Evolutionary conservation across 2,113 vertebrate genomes (phyloP).

Genomic region (Actinemys pallida): DNA sequence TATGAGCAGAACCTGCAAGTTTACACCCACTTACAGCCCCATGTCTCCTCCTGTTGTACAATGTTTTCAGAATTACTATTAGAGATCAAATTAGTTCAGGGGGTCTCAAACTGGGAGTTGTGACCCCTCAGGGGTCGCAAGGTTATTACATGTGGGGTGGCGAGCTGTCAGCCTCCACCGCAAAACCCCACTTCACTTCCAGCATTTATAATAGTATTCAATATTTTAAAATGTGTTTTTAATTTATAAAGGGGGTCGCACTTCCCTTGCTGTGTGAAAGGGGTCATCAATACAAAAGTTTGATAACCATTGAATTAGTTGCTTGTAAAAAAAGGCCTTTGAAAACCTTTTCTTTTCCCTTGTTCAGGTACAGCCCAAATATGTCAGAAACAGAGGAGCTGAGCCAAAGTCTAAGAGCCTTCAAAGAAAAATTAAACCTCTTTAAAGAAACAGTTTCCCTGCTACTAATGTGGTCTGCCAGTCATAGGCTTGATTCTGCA

Average conservation of each 20-base stretch:
- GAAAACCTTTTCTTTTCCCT: background rate
- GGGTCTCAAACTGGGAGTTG: no score
- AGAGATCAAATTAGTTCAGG: background rate
- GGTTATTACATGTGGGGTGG: no score
- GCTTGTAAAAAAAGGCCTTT: background rate
- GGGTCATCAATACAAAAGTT: no score
- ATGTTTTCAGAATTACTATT: background rate
- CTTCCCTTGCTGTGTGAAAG: no score
- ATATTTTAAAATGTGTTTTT: no score
- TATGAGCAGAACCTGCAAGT: background rate
- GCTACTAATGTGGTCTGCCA: background rate
- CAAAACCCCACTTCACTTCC: no score
- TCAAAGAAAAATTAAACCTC: background rate
- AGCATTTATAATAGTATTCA: no score
- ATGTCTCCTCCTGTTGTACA: rapidly evolving
- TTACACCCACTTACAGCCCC: rapidly evolving
- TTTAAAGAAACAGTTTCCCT: background rate
- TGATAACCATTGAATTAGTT: background rate
- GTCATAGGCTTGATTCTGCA: background rate
- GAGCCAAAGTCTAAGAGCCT: background rate
- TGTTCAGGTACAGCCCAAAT: background rate
- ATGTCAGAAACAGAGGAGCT: background rate
- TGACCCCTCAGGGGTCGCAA: no score
- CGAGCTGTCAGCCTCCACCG: no score
- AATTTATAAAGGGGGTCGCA: no score